Evolutionary conservation across 2,888 invertebrate genomes (phyloP).

Genomic region (Hyalella azteca): DNA sequence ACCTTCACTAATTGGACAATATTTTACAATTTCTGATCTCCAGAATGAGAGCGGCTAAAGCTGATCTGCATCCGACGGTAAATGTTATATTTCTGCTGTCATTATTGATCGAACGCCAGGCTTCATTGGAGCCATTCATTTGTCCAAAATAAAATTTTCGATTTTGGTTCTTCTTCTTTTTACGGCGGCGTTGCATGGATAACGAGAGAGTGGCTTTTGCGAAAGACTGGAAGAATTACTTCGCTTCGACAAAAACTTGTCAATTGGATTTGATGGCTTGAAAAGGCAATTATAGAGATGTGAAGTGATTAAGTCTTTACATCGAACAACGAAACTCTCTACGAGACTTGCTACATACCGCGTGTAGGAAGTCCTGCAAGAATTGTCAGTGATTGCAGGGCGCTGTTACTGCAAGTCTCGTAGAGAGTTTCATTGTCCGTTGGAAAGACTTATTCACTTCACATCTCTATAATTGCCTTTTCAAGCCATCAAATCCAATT

Average conservation of each 20-base stretch:
- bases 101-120: constrained; percentile 1
- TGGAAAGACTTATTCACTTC: neutral
- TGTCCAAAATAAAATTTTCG: neutral
- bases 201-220: neutral
- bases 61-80: neutral
- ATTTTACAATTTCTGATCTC: neutral
- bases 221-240: neutral
- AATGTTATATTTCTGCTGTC: constrained; percentile 6
- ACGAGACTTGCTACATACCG: too few species aligned
- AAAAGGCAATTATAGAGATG: constrained; percentile 10
- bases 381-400: too few species aligned
- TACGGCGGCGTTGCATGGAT: neutral
- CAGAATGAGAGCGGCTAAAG: neutral
- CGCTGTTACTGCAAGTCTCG: too few species aligned
- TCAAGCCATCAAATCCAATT: constrained; percentile 21
- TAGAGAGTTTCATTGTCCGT: too few species aligned
- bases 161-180: neutral
- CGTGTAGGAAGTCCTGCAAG: too few species aligned
- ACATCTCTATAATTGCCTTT: constrained; percentile 10
- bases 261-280: constrained; percentile 21
- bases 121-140: constrained; percentile 10
- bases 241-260: neutral
- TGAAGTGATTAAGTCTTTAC: neutral
- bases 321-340: too few species aligned
- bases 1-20: neutral